A percentile compares a stretch with the other conserved stretches of the same genome.
Evolutionary conservation across 2,113 vertebrate species (phyloP).

Genomic region (Engraulis encrasicolus): DNA sequence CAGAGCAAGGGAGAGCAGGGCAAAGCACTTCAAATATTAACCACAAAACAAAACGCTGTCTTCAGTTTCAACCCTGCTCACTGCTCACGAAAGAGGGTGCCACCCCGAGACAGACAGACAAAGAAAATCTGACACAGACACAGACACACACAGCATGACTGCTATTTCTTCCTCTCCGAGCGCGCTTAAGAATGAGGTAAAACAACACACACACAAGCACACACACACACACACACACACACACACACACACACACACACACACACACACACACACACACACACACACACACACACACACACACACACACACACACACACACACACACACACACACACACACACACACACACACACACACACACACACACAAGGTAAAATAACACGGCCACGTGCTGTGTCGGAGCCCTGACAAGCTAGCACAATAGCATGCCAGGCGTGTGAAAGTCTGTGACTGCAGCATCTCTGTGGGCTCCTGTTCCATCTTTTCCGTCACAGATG

Average conservation of each 20-base stretch:
- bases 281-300: neutral
- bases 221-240: too few species aligned
- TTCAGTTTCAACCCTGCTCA: constrained; percentile 65
- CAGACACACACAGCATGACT: too few species aligned
- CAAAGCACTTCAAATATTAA: constrained; percentile 77
- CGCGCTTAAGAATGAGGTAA: too few species aligned
- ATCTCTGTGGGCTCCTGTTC: neutral
- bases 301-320: neutral
- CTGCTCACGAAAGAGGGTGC: constrained; percentile 40
- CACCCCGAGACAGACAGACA: constrained; percentile 1
- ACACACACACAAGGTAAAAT: neutral
- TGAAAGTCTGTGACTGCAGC: neutral
- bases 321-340: neutral
- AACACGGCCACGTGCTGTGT: neutral
- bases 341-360: too few species aligned
- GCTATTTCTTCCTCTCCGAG: too few species aligned
- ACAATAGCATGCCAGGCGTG: neutral
- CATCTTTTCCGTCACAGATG: neutral
- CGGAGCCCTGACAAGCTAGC: neutral
- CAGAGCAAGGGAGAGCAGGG: too few species aligned
- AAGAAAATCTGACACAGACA: too few species aligned
- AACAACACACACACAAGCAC: too few species aligned
- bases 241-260: constrained; percentile 21
- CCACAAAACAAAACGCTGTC: constrained; percentile 61
- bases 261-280: constrained; percentile 35